Base-by-base conservation (phyloP, 2,888 invertebrate genomes). In the Lottia gigantea region DNA sequence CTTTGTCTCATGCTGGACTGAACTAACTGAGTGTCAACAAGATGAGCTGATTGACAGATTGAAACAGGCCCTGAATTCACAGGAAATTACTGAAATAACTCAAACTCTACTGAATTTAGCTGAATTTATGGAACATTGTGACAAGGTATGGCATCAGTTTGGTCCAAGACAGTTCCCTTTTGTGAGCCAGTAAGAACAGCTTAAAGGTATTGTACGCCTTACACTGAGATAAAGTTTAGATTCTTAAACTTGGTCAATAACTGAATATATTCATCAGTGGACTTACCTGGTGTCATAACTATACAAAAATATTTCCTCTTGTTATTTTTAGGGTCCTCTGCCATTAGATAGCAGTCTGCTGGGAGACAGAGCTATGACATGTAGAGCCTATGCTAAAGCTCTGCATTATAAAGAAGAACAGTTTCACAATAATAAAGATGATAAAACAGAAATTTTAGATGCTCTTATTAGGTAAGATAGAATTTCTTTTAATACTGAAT, bases 81-180 rank as follows among this genome's bases (percentile, higher is more conserved):
- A 96, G 6, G 97, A 97, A 85, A 93, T 97, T 69, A 96, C 97
- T 0, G 98, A 98, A 88, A 93, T 98, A 63, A 97, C 97, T 0
- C 98, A 98, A 85, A 96, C 97, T 0, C 94, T 98, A 74, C 91
- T 99, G 16, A 99, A 99, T 90, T 90, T 99, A 75, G 98, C 98
- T 0, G 99, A 99, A 89, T 99, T 99, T 85, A 98, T 99, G 97
- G 99, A 99, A 84, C 99, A 99, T 86, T 98, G 98, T 84, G 98
- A 99, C 72, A 87, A 87, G 82, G 88, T 87, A n/a, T n/a, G 4
- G 47, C n/a, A n/a, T n/a, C n/a, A n/a, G n/a, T n/a, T n/a, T n/a
- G n/a, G n/a, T n/a, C n/a, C n/a, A n/a, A n/a, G n/a, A n/a, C n/a
- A n/a, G n/a, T n/a, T n/a, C n/a, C n/a, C n/a, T n/a, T n/a, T n/a